A percentile compares a stretch with the other conserved stretches of the same genome.
Evolutionary conservation across 2,888 invertebrate species (phyloP).

Genomic region (Alviniconcha strummeri): DNA sequence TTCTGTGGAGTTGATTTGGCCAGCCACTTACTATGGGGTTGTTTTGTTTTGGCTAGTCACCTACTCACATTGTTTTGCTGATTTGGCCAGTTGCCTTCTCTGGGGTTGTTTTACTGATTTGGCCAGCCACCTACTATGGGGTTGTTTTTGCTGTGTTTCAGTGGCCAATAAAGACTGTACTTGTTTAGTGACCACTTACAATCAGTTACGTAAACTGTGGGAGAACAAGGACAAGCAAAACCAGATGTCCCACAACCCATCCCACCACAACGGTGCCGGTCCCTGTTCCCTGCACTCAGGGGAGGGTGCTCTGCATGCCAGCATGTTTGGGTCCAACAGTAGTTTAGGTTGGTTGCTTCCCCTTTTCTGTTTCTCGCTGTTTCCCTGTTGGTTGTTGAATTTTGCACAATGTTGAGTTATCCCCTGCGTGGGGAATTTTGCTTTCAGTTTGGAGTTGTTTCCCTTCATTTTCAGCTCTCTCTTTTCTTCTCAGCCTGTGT

Average conservation of each 20-base stretch:
- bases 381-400: no score
- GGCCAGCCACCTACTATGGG: no score
- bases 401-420: no score
- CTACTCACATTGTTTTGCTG: no score
- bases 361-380: background rate
- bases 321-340: conserved; percentile 45
- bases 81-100: no score
- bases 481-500: background rate
- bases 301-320: conserved; percentile 39
- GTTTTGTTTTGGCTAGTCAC: background rate
- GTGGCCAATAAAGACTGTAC: conserved; percentile 69
- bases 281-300: conserved; percentile 30
- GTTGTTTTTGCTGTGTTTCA: conserved; percentile 52
- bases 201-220: conserved; percentile 72
- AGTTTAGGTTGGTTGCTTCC: conserved; percentile 51
- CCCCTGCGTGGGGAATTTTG: no score
- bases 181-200: conserved; percentile 71
- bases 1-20: no score
- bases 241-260: conserved; percentile 30
- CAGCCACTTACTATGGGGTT: no score
- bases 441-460: no score
- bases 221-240: conserved; percentile 69
- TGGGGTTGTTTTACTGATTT: no score
- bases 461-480: background rate
- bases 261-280: conserved; percentile 41